Evolutionary conservation across 2,797 vertebrate species (phyloP).

Genomic region (Notolepis coatsorum): DNA sequence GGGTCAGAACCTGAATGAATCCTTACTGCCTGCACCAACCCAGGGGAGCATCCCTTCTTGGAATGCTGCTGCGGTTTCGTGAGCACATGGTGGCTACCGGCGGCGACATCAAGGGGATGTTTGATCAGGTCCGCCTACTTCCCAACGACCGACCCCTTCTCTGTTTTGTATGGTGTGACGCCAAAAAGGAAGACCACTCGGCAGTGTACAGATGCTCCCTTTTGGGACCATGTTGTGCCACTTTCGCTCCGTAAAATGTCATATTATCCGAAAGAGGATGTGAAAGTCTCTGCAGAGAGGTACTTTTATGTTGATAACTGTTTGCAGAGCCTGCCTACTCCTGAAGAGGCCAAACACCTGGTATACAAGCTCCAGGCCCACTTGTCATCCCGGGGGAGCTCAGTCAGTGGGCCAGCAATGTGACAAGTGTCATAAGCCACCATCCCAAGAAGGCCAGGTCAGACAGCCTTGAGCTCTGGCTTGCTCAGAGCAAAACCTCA

Average conservation of each 20-base stretch:
- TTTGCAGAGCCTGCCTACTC: not conserved
- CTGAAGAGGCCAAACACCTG: not conserved
- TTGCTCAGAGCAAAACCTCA: not conserved
- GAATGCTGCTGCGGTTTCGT: not conserved
- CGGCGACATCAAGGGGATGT: not conserved
- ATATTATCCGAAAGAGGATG: no score
- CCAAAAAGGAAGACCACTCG: not conserved
- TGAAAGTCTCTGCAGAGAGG: not conserved
- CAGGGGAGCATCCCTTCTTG: not conserved
- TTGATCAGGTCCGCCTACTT: not conserved
- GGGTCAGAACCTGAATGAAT: not conserved
- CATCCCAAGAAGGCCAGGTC: slow-evolving; percentile 1
- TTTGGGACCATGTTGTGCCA: slow-evolving; percentile 5
- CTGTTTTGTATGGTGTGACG: not conserved
- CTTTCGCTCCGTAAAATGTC: no score
- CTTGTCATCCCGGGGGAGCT: not conserved
- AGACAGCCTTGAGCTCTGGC: slow-evolving; percentile 5
- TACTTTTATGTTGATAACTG: slow-evolving; percentile 1
- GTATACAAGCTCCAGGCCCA: not conserved
- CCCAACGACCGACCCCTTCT: not conserved
- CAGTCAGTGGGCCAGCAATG: not conserved
- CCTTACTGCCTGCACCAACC: no score
- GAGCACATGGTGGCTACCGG: not conserved
- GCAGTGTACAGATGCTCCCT: not conserved
- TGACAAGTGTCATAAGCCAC: not conserved